Conservation (phyloP, 2,888 invertebrate species). For the Epiblema foenella region DNA sequence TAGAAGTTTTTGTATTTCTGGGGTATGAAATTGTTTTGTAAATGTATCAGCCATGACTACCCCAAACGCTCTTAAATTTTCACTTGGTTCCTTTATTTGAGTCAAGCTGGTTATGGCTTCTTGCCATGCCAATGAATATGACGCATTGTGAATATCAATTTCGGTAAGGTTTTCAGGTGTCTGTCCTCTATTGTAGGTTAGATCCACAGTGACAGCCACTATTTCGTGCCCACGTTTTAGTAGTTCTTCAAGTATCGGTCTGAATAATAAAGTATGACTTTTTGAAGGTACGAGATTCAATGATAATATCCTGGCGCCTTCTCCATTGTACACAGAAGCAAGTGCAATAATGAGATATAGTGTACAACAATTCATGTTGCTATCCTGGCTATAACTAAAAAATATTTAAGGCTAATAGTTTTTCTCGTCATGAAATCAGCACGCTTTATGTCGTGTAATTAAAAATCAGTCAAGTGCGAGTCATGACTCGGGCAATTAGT, state of each 20-base stretch:
- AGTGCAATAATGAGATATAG: background rate
- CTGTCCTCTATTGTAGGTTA: constrained; percentile 29
- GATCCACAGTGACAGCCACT: constrained; percentile 54
- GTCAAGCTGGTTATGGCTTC: background rate
- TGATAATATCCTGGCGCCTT: constrained; percentile 26
- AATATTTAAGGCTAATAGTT: no score
- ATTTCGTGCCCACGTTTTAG: constrained; percentile 58
- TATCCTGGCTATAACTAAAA: no score
- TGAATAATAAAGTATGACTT: constrained; percentile 56
- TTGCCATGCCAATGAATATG: constrained; percentile 35
- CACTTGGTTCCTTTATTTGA: background rate
- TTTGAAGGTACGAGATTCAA: constrained; percentile 50
- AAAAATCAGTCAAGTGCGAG: no score
- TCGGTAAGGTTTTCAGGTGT: constrained; percentile 52
- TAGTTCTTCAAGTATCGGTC: constrained; percentile 53
- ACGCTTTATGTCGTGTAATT: no score
- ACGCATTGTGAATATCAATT: constrained; percentile 48
- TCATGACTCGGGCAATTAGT: no score
- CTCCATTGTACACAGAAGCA: background rate
- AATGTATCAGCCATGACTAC: background rate
- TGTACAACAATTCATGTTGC: constrained; percentile 15
- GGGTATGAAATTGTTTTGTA: constrained; percentile 9
- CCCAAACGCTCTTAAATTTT: background rate
- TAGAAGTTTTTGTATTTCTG: constrained; percentile 19
- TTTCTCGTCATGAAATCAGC: no score